Percentiles rank a stretch among this genome's conserved stretches.
Evolutionary conservation across 1,140 invertebrate species (phyloP).

Genomic region (Scaptomyza hsui): DNA sequence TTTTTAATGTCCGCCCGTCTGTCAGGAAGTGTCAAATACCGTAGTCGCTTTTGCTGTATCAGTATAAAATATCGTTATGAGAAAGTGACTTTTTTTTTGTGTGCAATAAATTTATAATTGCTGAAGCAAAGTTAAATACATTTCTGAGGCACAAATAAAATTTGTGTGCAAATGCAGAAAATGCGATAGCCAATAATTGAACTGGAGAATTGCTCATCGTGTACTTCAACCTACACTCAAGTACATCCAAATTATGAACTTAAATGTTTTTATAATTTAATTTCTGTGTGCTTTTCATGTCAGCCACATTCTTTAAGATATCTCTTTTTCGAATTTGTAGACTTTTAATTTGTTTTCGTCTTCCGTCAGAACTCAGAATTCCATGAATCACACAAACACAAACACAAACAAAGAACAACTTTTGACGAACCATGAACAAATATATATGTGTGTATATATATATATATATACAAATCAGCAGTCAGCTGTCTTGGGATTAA

Average conservation of each 20-base stretch:
- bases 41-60: slow-evolving; percentile 5
- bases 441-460: neutral
- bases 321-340: slow-evolving; percentile 41
- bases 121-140: neutral
- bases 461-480: slow-evolving; percentile 34
- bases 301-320: slow-evolving; percentile 46
- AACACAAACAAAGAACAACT: slow-evolving; percentile 38
- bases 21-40: slow-evolving; percentile 30
- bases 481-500: slow-evolving; percentile 13
- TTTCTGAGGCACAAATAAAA: neutral
- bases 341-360: slow-evolving; percentile 61
- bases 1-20: neutral
- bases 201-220: neutral
- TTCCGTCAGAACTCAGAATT: slow-evolving; percentile 23
- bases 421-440: slow-evolving; percentile 42
- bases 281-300: slow-evolving; percentile 53
- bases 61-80: neutral
- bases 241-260: slow-evolving; percentile 60
- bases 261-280: slow-evolving; percentile 61
- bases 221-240: slow-evolving; percentile 18
- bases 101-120: slow-evolving; percentile 29
- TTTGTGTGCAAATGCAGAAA: slow-evolving; percentile 5
- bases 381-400: slow-evolving; percentile 50
- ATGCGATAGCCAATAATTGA: slow-evolving; percentile 6
- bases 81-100: slow-evolving; percentile 2